Conservation (phyloP, 64 coral and sea anemone genomes). For the Montipora capricornis region DNA sequence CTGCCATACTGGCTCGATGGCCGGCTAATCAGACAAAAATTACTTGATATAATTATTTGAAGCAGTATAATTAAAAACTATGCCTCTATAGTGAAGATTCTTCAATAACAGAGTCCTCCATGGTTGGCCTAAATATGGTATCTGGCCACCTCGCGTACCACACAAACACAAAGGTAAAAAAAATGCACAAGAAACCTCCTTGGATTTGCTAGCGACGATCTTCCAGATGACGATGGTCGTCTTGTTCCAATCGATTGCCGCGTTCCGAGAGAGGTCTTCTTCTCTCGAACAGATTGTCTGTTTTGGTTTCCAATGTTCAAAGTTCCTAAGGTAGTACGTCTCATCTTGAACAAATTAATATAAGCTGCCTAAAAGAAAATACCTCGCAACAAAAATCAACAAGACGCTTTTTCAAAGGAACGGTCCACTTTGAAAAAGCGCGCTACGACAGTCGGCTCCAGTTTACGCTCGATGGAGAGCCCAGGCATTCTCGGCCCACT, state of each 20-base stretch:
- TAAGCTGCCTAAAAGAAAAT: neutral
- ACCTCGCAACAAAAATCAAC: neutral
- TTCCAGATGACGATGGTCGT: conserved; percentile 42
- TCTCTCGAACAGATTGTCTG: conserved; percentile 28
- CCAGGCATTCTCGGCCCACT: too few relatives aligned
- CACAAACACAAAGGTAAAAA: neutral
- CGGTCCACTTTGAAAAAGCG: conserved; percentile 14
- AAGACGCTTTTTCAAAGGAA: neutral
- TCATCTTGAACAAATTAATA: conserved; percentile 17
- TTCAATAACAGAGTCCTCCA: neutral
- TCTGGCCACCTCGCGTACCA: neutral
- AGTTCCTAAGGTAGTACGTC: conserved; percentile 54
- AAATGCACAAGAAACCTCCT: neutral
- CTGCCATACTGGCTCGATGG: conserved; percentile 72
- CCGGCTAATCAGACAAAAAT: neutral
- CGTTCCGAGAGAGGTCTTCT: conserved; percentile 63
- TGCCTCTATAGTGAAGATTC: neutral
- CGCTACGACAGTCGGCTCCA: neutral
- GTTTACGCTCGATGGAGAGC: neutral
- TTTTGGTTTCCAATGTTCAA: conserved; percentile 74
- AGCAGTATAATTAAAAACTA: too few relatives aligned
- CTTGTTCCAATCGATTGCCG: conserved; percentile 44
- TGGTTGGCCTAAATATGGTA: neutral
- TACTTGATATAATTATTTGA: too few relatives aligned
- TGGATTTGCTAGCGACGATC: conserved; percentile 18